Evolutionary conservation across 2,888 invertebrate species (phyloP), one percentile per base, ranked within the genome.

Genomic region (Drosophila testacea): DNA sequence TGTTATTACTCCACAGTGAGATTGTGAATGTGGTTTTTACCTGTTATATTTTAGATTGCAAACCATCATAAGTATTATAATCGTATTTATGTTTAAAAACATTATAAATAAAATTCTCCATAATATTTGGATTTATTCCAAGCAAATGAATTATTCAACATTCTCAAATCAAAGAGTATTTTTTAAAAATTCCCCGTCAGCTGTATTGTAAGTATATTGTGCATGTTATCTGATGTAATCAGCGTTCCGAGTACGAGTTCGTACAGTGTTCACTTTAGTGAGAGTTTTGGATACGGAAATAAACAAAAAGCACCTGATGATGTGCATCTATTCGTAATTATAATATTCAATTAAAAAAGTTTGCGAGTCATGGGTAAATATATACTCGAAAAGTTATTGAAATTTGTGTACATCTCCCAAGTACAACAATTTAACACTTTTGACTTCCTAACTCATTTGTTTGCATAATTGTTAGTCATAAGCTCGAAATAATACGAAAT

Each of bases 21-120:
- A 7, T 30, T 30, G 42, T 2, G 4, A 42, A 39, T n/a, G 11
- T 41, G n/a, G 4, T 36, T 38, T 22, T 10, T n/a, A 27, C 11
- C 34, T 46, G 4, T 6, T 22, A 6, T 34, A 42, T 22, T 32
- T 22, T 11, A 13, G 13, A 27, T 5, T 13, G 22, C 22, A 22
- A 13, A 36, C 56, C 56, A 42, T 42, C 6, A 42, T 27, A 55
- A 55, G 55, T 55, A 55, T 55, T 55, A 55, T 51, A 38, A 51
- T 38, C 51, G 7, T 56, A 44, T 27, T 10, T 46, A 27, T 27
- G n/a, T 13, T 2, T 10, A 13, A 46, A 56, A 36, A 16, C 22
- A 22, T 28, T 36, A 57, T 56, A 4, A 46, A 47, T 56, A 44
- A 56, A 46, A 27, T 36, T 42, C 1, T 34, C 6, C 22, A n/a